These are phyloP conservation scores for Scelioninae gen. 1 DNA, from an alignment of 2,888 invertebrate species.

Conservation along the genomic window DNA sequence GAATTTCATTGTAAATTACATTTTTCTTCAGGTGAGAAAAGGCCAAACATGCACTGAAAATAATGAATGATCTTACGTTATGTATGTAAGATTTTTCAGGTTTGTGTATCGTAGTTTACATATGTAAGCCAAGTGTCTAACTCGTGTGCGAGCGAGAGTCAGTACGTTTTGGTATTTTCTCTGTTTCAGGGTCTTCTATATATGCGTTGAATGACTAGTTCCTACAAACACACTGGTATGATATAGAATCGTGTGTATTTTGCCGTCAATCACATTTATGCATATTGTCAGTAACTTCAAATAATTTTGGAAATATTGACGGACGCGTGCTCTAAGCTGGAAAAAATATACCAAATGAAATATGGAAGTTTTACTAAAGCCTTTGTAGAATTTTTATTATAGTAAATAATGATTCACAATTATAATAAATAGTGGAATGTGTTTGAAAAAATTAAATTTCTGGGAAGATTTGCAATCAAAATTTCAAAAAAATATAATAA, in stretches of 20 bases:
- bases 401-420: too few species aligned
- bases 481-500: too few species aligned
- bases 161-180: constrained; percentile 45
- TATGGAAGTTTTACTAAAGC: neutral
- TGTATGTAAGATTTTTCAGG: constrained; percentile 37
- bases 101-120: constrained; percentile 13
- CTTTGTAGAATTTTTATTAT: too few species aligned
- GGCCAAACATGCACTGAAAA: constrained; percentile 50
- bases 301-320: constrained; percentile 61
- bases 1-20: constrained; percentile 35
- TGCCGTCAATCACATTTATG: constrained; percentile 49
- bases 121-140: constrained; percentile 18
- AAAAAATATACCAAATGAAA: constrained; percentile 11
- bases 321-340: constrained; percentile 57
- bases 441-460: too few species aligned
- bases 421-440: too few species aligned
- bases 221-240: constrained; percentile 51
- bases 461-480: too few species aligned
- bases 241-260: constrained; percentile 53
- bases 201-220: too few species aligned
- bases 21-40: constrained; percentile 23
- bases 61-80: constrained; percentile 4
- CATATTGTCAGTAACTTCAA: constrained; percentile 61
- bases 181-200: constrained; percentile 20
- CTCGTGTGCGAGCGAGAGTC: constrained; percentile 30